Base-by-base conservation (phyloP, 2,888 invertebrate species). In the Agrypnus murinus region DNA sequence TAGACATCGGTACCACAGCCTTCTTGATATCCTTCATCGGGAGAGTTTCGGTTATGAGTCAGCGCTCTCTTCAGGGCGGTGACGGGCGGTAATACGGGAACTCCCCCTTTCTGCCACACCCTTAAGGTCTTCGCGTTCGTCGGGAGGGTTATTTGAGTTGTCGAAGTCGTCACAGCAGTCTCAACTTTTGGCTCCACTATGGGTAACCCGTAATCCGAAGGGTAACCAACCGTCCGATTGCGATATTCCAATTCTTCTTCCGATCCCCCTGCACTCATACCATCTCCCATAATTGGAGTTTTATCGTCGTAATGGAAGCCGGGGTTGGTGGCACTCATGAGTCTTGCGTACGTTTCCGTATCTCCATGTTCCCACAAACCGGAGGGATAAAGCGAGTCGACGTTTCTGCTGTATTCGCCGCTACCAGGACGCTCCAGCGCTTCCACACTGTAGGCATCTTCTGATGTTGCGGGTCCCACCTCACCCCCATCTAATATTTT, bases 1-100 rank as follows among this genome's bases (percentile, higher is more conserved):
- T 93, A 95, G 85, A 96, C 96, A 86, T 96, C 95, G 77, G 96
- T 96, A 77, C 95, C 95, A 86, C 95, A 95, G 81, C 96, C 96
- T 87, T 96, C 96, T 85, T 95, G 95, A 85, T 95, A 96, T 73
- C 95, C 95, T 86, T 96, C 96, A 82, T 96, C 96, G 45, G 95
- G 93, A 19, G 95, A 93, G 84, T 94, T 95, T 82, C 95, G 91
- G 80, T 92, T 93, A 85, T 92, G 93, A 78, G 92, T 92, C 75
- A 95, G 90, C 71, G 93, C 95, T 75, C 95, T 91, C 85, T 95
- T 95, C 76, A 95, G 89, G 75, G 94, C 94, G 70, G 94, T 92
- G 46, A 95, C 95, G 17, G 95, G 95, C 32, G 94, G 95, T 82
- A 95, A 86, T 68, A 95, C 95, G 72, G 95, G 95, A 74, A 94